Evolutionary conservation across 2,888 invertebrate genomes (phyloP).

Genomic region (Perdita meconis): DNA sequence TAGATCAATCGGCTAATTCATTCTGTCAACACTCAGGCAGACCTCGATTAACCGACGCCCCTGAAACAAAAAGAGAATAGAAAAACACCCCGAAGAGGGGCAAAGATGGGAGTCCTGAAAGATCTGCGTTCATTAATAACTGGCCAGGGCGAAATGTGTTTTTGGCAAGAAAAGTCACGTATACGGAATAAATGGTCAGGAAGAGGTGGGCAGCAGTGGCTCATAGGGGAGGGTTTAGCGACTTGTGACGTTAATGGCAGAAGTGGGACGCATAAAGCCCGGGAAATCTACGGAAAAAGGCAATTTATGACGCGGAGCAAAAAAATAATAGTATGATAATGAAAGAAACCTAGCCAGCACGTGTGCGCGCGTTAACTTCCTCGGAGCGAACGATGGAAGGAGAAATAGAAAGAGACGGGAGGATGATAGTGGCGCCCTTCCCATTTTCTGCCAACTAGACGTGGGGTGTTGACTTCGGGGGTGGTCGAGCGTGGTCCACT

Average conservation of each 20-base stretch:
- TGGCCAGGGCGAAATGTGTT: constrained; percentile 74
- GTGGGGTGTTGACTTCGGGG: constrained; percentile 79
- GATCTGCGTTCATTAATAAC: constrained; percentile 78
- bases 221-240: constrained; percentile 45
- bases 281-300: constrained; percentile 78
- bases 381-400: constrained; percentile 72
- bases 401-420: constrained; percentile 24
- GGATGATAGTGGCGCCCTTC: constrained; percentile 57
- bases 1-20: background rate
- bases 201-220: constrained; percentile 40
- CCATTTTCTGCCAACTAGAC: constrained; percentile 62
- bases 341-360: constrained; percentile 74
- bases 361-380: constrained; percentile 70
- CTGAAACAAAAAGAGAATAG: constrained; percentile 44
- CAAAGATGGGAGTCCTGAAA: constrained; percentile 34
- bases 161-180: constrained; percentile 80
- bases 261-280: constrained; percentile 82
- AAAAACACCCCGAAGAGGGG: constrained; percentile 24
- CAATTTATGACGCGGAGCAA: constrained; percentile 79
- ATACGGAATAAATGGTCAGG: constrained; percentile 76
- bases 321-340: constrained; percentile 83
- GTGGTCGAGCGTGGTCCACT: constrained; percentile 79
- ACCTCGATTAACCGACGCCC: constrained; percentile 24
- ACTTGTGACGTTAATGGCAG: constrained; percentile 81
- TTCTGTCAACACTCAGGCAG: background rate